Conservation (phyloP, 1,140 invertebrate genomes). For the Drosophila bocki region DNA sequence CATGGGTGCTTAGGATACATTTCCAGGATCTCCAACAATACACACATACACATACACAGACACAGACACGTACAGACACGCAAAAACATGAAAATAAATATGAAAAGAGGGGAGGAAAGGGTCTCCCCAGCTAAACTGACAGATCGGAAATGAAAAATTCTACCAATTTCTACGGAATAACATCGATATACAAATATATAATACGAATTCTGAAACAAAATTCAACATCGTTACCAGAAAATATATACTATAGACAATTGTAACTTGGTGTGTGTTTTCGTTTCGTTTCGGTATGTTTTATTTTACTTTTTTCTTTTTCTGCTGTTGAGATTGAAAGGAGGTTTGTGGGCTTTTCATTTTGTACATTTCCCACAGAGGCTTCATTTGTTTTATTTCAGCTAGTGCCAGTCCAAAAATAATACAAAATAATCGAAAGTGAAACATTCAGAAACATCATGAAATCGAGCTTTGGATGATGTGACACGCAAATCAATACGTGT, state of each 20-base stretch:
- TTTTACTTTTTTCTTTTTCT: background rate
- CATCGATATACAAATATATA: slow-evolving; percentile 36
- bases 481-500: slow-evolving; percentile 37
- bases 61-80: slow-evolving; percentile 35
- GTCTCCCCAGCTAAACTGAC: slow-evolving; percentile 22
- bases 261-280: slow-evolving; percentile 23
- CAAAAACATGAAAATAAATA: slow-evolving; percentile 35
- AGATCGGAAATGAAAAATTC: slow-evolving; percentile 31
- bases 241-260: slow-evolving; percentile 19
- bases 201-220: slow-evolving; percentile 28
- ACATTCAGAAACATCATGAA: slow-evolving; percentile 31
- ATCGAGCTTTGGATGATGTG: slow-evolving; percentile 36
- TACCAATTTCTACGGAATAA: slow-evolving; percentile 40
- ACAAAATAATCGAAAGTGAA: slow-evolving; percentile 31
- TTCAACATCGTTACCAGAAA: slow-evolving; percentile 34
- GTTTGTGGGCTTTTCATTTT: slow-evolving; percentile 18
- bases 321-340: slow-evolving; percentile 16
- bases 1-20: slow-evolving; percentile 43
- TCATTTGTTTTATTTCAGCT: slow-evolving; percentile 6
- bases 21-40: slow-evolving; percentile 46
- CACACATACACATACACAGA: slow-evolving; percentile 44
- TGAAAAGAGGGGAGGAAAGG: background rate
- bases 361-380: slow-evolving; percentile 16
- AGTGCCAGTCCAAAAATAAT: slow-evolving; percentile 34
- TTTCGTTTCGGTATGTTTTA: background rate